Percentiles rank a stretch among this genome's conserved stretches.
Evolutionary conservation across 2,797 vertebrate species (phyloP).

Genomic region (Hipposideros larvatus): DNA sequence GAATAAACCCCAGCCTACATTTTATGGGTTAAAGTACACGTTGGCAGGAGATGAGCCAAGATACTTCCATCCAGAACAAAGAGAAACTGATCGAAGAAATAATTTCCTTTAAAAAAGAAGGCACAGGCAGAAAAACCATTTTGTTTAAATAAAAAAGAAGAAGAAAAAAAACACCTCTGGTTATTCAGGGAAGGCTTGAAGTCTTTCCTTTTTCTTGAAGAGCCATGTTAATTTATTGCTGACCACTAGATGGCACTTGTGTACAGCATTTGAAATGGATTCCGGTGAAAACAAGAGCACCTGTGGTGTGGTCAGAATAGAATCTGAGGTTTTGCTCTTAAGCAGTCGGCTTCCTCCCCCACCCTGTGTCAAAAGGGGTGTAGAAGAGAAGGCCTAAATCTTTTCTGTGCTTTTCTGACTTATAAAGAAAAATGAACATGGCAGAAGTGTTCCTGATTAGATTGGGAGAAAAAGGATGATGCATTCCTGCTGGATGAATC

Average conservation of each 20-base stretch:
- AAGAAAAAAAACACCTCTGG: neutral
- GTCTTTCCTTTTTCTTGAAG: constrained; percentile 28
- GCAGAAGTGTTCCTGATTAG: constrained; percentile 88
- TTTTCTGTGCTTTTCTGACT: constrained; percentile 83
- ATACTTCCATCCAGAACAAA: constrained; percentile 29
- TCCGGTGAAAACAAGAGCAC: neutral
- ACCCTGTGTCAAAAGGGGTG: constrained; percentile 2
- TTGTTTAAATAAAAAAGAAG: constrained; percentile 45
- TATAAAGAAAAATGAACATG: constrained; percentile 88
- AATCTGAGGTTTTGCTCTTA: constrained; percentile 76
- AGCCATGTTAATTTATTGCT: constrained; percentile 68
- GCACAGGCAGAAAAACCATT: neutral
- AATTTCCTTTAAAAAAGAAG: constrained; percentile 45
- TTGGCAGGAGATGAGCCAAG: constrained; percentile 52
- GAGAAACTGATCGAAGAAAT: constrained; percentile 55
- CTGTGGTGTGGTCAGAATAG: constrained; percentile 58
- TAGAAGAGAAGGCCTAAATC: constrained; percentile 80
- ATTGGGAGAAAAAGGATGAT: constrained; percentile 87
- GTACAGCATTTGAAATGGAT: constrained; percentile 82
- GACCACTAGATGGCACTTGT: constrained; percentile 89
- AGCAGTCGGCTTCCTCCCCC: constrained; percentile 59
- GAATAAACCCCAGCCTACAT: constrained; percentile 46
- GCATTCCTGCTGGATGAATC: constrained; percentile 87
- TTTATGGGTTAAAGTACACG: constrained; percentile 27
- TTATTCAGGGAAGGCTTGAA: constrained; percentile 4